Evolutionary conservation across 2,888 invertebrate genomes (phyloP).

Genomic region (Platynereis dumerilii): DNA sequence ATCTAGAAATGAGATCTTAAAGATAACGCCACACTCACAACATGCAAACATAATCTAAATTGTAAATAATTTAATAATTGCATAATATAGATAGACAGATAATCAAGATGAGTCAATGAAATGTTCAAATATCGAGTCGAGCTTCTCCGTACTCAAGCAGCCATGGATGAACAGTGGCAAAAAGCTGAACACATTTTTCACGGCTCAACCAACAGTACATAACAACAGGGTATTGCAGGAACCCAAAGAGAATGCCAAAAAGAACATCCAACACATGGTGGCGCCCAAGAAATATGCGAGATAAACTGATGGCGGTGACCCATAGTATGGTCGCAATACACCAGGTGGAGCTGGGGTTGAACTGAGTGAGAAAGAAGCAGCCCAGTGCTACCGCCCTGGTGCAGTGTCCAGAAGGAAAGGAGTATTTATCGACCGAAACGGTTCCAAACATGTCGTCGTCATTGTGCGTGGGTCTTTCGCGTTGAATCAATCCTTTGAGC

Average conservation of each 20-base stretch:
- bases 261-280: slow-evolving; percentile 87
- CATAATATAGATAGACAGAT: too few species aligned
- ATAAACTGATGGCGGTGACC: slow-evolving; percentile 77
- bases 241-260: slow-evolving; percentile 77
- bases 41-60: too few species aligned
- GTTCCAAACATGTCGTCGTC: slow-evolving; percentile 73
- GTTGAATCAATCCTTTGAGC: slow-evolving; percentile 78
- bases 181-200: not conserved
- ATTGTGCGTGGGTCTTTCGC: slow-evolving; percentile 77
- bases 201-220: slow-evolving; percentile 29
- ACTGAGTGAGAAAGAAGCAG: slow-evolving; percentile 70
- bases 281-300: slow-evolving; percentile 81
- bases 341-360: slow-evolving; percentile 54
- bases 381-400: slow-evolving; percentile 81
- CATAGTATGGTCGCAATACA: slow-evolving; percentile 73
- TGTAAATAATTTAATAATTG: too few species aligned
- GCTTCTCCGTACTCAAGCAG: not conserved
- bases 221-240: slow-evolving; percentile 45
- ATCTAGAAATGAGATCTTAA: too few species aligned
- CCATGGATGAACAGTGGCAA: not conserved
- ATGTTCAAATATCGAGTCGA: too few species aligned
- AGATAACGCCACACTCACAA: too few species aligned
- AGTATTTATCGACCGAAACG: slow-evolving; percentile 79
- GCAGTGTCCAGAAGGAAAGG: slow-evolving; percentile 94
- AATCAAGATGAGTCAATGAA: too few species aligned